Evolutionary conservation across 2,797 vertebrate species (phyloP), one percentile per base, ranked within the genome.

Genomic region (Monodelphis domestica): DNA sequence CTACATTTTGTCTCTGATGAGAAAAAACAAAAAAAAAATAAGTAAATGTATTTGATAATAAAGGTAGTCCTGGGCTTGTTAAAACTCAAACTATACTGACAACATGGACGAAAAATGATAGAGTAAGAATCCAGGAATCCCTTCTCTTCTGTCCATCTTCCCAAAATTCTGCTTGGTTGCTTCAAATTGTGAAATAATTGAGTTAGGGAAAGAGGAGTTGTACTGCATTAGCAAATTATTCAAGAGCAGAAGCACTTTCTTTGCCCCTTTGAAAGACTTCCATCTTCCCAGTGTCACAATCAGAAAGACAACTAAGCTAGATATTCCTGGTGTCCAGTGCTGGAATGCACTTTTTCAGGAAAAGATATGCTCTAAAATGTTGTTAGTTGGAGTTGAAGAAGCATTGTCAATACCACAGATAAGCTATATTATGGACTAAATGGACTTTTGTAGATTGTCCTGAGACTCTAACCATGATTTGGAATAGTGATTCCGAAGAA

Each of bases 1-100:
- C 1, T 89, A 28, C 26, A 78, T 59, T 3, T 6, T 88, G 4
- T 63, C 56, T 95, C 89, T 45, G 94, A 88, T 93, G 1, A 91
- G 91, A 91, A 91, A 95, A 95, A 51, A 2, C n/a, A n/a, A 4
- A 28, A 59, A 93, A 57, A 11, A 87, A 91, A 54, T 14, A 14
- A 88, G 30, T 7, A 88, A 51, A 55, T 63, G 33, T n/a, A n/a
- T 21, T 38, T 70, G 6, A 70, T 38, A 38, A 70, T 38, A 21
- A 21, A 70, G 38, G 6, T 24, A 38, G 2, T 38, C 17, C 15
- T 21, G 38, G n/a, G 7, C 11, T 70, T 38, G n/a, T 63, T 70
- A 70, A 70, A 70, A 70, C 15, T 70, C 63, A 70, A 2, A 5
- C 63, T 38, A 38, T 38, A 15, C 15, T 70, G n/a, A 70, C n/a